These are phyloP conservation scores for human (Homo sapiens) DNA, from an alignment of 2,113 vertebrate genomes.

Conservation along the genomic window DNA sequence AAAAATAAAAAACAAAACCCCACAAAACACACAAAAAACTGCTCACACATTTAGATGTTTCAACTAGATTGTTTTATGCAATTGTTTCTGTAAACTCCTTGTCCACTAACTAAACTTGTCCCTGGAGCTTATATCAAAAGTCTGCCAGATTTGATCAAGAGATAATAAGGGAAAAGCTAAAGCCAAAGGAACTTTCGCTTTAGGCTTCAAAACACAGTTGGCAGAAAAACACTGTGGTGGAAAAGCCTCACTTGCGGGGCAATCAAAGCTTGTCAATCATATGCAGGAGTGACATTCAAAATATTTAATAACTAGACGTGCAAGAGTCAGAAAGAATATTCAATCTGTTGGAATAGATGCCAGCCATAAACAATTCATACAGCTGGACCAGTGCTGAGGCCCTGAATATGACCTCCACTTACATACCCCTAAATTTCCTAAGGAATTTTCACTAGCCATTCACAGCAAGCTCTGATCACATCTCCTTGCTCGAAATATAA, in stretches of 20 bases:
- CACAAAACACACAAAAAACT: neutral
- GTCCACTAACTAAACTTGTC: neutral
- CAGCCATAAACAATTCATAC: neutral
- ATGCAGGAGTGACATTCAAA: neutral
- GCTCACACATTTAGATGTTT: neutral
- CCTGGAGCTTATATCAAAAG: neutral
- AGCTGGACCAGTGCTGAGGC: neutral
- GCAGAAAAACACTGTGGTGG: neutral
- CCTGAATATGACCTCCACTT: neutral
- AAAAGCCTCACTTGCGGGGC: neutral
- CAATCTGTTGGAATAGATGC: neutral
- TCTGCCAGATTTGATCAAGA: constrained; percentile 16
- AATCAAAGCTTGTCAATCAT: neutral
- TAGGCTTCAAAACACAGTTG: neutral
- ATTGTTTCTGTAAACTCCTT: neutral
- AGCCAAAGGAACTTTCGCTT: neutral
- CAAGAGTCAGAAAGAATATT: neutral
- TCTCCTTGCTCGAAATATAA: constrained; percentile 13
- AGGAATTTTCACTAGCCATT: neutral
- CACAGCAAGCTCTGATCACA: neutral
- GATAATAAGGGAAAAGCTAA: neutral
- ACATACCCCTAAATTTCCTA: neutral
- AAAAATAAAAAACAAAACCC: neutral
- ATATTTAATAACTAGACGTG: constrained; percentile 27
- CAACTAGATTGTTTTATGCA: constrained; percentile 28